These are phyloP conservation scores for Drosophila ogumai DNA, from an alignment of 1,140 invertebrate genomes.

Conservation along the genomic window DNA sequence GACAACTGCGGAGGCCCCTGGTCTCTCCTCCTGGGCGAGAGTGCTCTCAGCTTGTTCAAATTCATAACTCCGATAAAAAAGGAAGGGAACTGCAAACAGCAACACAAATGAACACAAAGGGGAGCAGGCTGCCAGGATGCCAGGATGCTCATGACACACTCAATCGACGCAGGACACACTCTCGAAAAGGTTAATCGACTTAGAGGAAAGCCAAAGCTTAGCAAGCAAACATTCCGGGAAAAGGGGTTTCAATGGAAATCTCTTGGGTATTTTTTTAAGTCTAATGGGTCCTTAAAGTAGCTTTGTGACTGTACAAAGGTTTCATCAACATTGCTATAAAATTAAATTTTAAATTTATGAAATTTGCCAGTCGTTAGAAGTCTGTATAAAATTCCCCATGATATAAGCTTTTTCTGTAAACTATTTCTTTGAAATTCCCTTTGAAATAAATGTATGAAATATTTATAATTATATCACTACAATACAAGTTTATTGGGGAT, in stretches of 20 bases:
- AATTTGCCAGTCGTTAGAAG: too few species aligned
- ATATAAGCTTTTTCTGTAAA: not conserved
- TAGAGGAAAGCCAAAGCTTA: not conserved
- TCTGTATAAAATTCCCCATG: too few species aligned
- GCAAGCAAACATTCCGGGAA: constrained; percentile 2
- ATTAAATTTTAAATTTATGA: not conserved
- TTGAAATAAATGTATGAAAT: not conserved
- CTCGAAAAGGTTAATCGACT: not conserved
- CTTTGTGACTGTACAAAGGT: not conserved
- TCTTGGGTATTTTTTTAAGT: not conserved
- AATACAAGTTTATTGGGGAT: too few species aligned
- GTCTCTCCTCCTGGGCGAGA: not conserved
- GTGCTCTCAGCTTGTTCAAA: constrained; percentile 48
- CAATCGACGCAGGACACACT: constrained; percentile 23
- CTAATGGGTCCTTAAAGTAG: not conserved
- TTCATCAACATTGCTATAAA: not conserved
- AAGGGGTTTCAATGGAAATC: not conserved
- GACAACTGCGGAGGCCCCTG: constrained; percentile 1
- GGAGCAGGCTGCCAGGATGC: not conserved
- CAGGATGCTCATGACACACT: not conserved
- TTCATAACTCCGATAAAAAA: constrained; percentile 52
- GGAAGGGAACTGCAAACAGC: constrained; percentile 7
- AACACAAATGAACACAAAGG: constrained; percentile 9
- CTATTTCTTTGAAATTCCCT: not conserved
- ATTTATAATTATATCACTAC: too few species aligned